Evolutionary conservation across 2,113 vertebrate genomes (phyloP).

Genomic region (Rhinopithecus roxellana): DNA sequence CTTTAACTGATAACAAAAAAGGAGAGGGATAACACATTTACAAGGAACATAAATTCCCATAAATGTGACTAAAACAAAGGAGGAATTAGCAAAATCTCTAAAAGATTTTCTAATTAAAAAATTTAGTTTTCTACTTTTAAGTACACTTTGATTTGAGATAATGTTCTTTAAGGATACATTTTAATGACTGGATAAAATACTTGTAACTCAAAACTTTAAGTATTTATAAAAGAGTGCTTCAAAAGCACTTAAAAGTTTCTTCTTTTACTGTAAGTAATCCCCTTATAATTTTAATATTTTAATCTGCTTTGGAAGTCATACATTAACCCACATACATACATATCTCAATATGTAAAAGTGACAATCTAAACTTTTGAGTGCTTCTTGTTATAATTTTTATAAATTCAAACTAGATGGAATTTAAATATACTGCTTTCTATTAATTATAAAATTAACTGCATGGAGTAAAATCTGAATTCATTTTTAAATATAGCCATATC

Average conservation of each 20-base stretch:
- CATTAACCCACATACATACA: background rate
- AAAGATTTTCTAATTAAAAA: constrained; percentile 1
- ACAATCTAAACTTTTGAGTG: background rate
- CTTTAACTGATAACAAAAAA: background rate
- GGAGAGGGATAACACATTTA: background rate
- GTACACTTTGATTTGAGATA: background rate
- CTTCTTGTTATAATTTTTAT: background rate
- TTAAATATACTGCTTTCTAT: background rate
- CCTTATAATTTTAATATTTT: background rate
- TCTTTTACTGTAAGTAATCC: background rate
- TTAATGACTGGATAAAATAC: background rate
- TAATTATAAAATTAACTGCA: background rate
- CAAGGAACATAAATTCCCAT: background rate
- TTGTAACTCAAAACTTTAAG: background rate
- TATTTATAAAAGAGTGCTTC: background rate
- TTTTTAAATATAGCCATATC: background rate
- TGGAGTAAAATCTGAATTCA: background rate
- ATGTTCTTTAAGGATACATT: background rate
- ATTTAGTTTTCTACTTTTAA: background rate
- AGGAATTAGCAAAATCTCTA: constrained; percentile 29
- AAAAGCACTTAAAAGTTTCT: background rate
- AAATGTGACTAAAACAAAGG: background rate
- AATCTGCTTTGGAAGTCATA: background rate
- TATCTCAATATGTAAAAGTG: background rate
- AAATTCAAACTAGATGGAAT: background rate